Evolutionary conservation across 2,888 invertebrate genomes (phyloP).

Genomic region (Lochmaea crataegi): DNA sequence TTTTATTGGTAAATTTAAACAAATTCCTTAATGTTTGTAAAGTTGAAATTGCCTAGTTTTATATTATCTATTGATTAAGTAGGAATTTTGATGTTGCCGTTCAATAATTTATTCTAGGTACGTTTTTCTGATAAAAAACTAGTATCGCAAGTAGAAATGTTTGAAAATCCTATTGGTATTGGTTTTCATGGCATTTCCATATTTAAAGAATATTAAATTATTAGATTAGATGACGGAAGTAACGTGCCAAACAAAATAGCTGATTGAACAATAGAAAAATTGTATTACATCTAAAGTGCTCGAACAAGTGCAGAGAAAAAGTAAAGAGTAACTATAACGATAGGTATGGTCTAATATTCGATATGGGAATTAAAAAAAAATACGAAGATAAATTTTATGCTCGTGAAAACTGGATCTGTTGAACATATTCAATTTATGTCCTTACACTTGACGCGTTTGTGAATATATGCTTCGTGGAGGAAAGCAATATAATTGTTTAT

Average conservation of each 20-base stretch:
- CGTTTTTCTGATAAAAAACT: slow-evolving; percentile 2
- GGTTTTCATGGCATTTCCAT: not conserved
- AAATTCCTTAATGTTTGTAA: not conserved
- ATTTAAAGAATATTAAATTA: no score
- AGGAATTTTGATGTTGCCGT: not conserved
- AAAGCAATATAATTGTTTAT: not conserved
- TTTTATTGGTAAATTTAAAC: not conserved
- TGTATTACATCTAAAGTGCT: no score
- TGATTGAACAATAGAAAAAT: no score
- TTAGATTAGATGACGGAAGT: not conserved
- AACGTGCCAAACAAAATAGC: no score
- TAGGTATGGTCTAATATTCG: no score
- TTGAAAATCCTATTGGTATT: not conserved
- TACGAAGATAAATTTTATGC: no score
- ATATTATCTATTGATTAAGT: not conserved
- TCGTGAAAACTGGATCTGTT: no score
- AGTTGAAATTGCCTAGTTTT: not conserved
- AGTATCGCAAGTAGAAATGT: not conserved
- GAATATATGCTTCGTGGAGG: not conserved
- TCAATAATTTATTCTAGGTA: not conserved
- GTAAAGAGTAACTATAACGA: no score
- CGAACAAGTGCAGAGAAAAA: no score
- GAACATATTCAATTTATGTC: not conserved
- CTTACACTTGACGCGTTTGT: no score
- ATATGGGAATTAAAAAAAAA: no score